Conservation (phyloP, 2,113 vertebrate species). For the Pseudolaguvia tuberculata region DNA sequence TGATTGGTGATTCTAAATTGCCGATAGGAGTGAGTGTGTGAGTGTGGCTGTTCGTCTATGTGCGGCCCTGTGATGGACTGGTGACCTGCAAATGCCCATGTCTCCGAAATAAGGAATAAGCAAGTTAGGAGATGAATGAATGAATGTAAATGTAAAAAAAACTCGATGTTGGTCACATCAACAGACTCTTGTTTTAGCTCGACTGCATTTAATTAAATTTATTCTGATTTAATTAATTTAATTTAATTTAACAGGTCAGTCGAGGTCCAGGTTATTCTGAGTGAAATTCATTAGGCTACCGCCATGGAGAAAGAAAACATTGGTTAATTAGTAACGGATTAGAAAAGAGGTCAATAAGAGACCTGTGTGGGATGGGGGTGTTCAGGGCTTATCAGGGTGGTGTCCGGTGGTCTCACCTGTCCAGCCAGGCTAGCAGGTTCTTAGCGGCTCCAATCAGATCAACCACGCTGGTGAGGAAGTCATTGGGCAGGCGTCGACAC, state of each 20-base stretch:
- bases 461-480: constrained; percentile 75
- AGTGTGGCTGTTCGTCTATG: too few relatives aligned
- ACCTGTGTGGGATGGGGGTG: neutral
- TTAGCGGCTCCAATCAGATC: constrained; percentile 79
- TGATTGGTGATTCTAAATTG: too few relatives aligned
- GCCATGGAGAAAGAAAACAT: neutral
- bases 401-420: constrained; percentile 66
- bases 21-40: too few relatives aligned
- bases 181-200: neutral
- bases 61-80: too few relatives aligned
- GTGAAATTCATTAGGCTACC: neutral
- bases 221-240: neutral
- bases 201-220: neutral
- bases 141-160: too few relatives aligned
- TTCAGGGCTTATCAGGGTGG: neutral
- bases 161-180: too few relatives aligned
- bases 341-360: neutral
- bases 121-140: too few relatives aligned
- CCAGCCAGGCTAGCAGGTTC: constrained; percentile 77
- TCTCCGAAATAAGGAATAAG: too few relatives aligned
- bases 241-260: too few relatives aligned
- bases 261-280: neutral
- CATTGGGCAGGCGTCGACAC: constrained; percentile 71
- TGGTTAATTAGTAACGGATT: neutral
- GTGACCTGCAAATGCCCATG: too few relatives aligned